A percentile compares a stretch with the other conserved stretches of the same genome.
Evolutionary conservation across 2,797 vertebrate species (phyloP).

Genomic region (Australoheros facetus): DNA sequence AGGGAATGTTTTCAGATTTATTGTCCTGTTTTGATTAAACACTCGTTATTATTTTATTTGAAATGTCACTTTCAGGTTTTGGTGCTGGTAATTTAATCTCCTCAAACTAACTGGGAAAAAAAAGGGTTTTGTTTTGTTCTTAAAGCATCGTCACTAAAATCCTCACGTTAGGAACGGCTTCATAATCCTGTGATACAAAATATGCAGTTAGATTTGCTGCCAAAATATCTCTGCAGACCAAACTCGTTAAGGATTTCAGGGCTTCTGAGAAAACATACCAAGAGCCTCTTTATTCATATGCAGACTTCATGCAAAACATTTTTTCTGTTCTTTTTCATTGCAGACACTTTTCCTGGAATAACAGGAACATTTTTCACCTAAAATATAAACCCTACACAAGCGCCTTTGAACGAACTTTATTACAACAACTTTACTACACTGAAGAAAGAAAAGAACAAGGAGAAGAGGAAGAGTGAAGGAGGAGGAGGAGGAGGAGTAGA

Average conservation of each 20-base stretch:
- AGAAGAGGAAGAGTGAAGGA: fast-evolving
- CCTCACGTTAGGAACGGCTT: not conserved
- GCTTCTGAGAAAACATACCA: constrained; percentile 20
- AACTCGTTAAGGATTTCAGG: not conserved
- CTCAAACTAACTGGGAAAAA: not conserved
- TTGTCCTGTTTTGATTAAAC: not conserved
- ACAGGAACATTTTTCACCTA: not conserved
- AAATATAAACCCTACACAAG: fast-evolving
- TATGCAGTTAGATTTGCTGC: not conserved
- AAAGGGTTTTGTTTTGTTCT: fast-evolving
- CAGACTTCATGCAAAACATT: not conserved
- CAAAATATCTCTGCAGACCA: not conserved
- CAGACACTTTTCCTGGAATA: not conserved
- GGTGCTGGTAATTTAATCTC: too few species aligned
- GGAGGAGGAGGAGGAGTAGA: not conserved
- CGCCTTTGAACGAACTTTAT: not conserved
- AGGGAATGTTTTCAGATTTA: not conserved
- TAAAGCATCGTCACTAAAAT: not conserved
- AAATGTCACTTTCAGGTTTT: too few species aligned
- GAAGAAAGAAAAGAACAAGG: fast-evolving
- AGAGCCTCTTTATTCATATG: constrained; percentile 7
- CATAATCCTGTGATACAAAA: not conserved
- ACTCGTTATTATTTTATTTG: too few species aligned
- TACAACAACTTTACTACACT: not conserved
- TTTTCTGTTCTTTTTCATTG: not conserved